These are phyloP conservation scores for Pseudolaguvia tuberculata DNA, from an alignment of 2,113 vertebrate species.

Conservation along the genomic window DNA sequence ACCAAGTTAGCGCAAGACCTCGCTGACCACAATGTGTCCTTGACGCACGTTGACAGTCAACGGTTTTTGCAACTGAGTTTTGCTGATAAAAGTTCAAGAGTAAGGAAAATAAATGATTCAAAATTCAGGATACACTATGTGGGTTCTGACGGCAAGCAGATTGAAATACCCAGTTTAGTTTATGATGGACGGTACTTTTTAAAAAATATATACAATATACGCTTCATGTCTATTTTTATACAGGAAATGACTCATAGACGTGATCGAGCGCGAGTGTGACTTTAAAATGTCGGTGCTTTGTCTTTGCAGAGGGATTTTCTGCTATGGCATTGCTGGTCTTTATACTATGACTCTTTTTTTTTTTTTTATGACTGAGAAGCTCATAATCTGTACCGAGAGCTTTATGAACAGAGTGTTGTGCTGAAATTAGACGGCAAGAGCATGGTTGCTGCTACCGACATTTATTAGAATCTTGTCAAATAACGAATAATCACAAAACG, in stretches of 20 bases:
- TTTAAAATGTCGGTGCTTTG: not conserved
- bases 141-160: no score
- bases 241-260: not conserved
- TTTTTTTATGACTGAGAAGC: not conserved
- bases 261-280: not conserved
- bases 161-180: not conserved
- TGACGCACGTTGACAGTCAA: not conserved
- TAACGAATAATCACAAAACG: not conserved
- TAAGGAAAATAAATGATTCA: no score
- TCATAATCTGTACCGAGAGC: not conserved
- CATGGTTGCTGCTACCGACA: not conserved
- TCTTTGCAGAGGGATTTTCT: not conserved
- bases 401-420: slow-evolving; percentile 2
- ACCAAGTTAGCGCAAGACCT: not conserved
- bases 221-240: not conserved
- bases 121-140: not conserved
- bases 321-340: not conserved
- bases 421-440: no score
- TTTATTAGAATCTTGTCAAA: slow-evolving; percentile 2
- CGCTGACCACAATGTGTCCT: slow-evolving; percentile 8
- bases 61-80: not conserved
- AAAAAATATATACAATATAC: no score
- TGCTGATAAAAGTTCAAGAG: no score
- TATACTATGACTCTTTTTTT: not conserved
- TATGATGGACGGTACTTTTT: not conserved